Base-by-base conservation (phyloP, 2,113 vertebrate species). In the Pipa parva region DNA sequence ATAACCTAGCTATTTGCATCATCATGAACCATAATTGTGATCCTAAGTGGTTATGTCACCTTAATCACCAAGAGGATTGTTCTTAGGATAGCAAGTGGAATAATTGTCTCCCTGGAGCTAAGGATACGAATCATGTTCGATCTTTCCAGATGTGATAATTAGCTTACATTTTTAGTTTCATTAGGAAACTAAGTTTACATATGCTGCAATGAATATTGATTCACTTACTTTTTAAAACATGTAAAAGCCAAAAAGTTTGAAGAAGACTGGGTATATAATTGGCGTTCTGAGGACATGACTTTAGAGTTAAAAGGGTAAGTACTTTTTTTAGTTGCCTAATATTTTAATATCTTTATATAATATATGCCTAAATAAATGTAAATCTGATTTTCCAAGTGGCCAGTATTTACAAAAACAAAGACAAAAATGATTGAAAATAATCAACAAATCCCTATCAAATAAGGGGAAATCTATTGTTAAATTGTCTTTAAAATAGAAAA, bases 71-170 rank as follows among this genome's bases (percentile, higher is more conserved):
- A 21, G 21, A 45, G 39, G 42, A 39, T 51, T 55, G 29, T 42
- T 55, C 62, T 26, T 7, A 24, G 12, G 11, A 26, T 52, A 54
- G 15, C 36, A 29, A 42, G 18, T 28, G 33, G 33, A 58, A 33
- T 58, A 67, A 59, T 58, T 58, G 42, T 15, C 31, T 63, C 25
- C 22, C 27, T 63, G 18, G 39, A 71, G 17, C n/a, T 13, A 36
- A 36, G 33, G 10, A 60, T 71, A 71, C 24, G 31, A 72, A 72
- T 68, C 69, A 71, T 42, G 54, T 42, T 48, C 48, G 45, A 26
- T 33, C 24, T 52, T 27, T 4, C 31, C 52, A 71, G 29, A 51
- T 39, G 24, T 36, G 20, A 58, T 21, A 63, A 63, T 29, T 69
- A 17, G 48, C 57, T 60, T 9, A 4, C 22, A 50, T 49, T 46